Evolutionary conservation across 2,797 vertebrate genomes (phyloP).

Genomic region (Gymnoscopelus microlampas): DNA sequence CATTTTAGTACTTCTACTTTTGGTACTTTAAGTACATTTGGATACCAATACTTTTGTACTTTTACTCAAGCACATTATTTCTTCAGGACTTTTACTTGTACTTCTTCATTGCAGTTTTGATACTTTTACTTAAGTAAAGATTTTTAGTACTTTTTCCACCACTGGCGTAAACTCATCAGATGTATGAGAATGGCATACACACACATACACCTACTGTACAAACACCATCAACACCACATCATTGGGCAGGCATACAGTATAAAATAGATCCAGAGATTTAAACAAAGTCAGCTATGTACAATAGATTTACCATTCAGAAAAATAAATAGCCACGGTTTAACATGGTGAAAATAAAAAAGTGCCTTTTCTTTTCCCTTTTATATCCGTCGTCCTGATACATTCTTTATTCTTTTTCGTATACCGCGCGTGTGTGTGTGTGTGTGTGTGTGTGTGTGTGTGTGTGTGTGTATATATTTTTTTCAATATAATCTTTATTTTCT

Average conservation of each 20-base stretch:
- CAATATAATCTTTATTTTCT: constrained; percentile 39
- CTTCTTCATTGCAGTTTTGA: no score
- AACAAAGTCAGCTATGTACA: constrained; percentile 71
- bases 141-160: no score
- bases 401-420: constrained; percentile 51
- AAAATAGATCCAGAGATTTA: constrained; percentile 77
- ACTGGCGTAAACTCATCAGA: no score
- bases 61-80: no score
- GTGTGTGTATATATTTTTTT: no score
- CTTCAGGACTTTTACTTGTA: no score
- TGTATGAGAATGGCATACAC: constrained; percentile 61
- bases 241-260: constrained; percentile 78
- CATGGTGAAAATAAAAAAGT: constrained; percentile 76
- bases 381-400: constrained; percentile 69
- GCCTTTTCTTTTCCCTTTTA: constrained; percentile 53
- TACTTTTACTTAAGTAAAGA: no score
- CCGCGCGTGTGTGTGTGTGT: background rate
- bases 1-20: no score
- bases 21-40: no score
- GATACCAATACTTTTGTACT: no score
- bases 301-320: constrained; percentile 58
- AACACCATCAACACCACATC: constrained; percentile 65
- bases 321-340: constrained; percentile 74
- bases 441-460: no score
- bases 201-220: constrained; percentile 74